phyloP scores from a whole-genome alignment of 23 tunicate species.

The Botrylloides violaceus region DNA sequence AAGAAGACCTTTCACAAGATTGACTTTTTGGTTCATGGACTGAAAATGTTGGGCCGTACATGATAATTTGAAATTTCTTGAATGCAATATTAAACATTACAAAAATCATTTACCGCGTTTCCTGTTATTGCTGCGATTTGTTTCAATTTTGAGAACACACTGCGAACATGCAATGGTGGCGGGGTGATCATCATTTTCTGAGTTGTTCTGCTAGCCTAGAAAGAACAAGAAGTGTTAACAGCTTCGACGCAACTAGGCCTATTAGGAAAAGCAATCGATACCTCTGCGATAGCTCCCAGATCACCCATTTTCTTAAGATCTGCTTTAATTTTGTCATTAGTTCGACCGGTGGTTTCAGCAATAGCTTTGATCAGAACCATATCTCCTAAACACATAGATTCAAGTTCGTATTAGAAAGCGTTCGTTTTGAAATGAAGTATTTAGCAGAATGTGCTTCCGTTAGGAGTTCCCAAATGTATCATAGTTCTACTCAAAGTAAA shows the following conservation, averaged over 20 bases:
- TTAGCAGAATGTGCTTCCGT: no score
- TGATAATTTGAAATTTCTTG: neutral
- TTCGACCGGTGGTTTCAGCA: conserved; percentile 86
- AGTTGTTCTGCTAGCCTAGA: conserved; percentile 49
- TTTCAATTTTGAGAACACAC: conserved; percentile 79
- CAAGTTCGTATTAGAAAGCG: neutral
- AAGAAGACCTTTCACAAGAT: conserved; percentile 60
- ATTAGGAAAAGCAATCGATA: neutral
- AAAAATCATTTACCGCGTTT: conserved; percentile 31
- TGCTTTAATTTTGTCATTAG: conserved; percentile 53
- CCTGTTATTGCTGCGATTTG: conserved; percentile 84
- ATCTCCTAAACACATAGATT: no score
- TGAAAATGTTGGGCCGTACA: neutral
- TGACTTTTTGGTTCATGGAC: conserved; percentile 81
- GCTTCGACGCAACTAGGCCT: neutral
- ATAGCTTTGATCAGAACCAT: conserved; percentile 61
- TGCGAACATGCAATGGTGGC: conserved; percentile 54
- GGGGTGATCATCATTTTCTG: conserved; percentile 97
- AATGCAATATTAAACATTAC: neutral
- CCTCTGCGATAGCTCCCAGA: conserved; percentile 89
- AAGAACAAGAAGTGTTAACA: neutral
- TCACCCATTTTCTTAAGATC: conserved; percentile 81
- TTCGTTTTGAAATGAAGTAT: neutral
- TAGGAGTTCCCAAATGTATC: no score
- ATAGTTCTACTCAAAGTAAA: no score